Evolutionary conservation across 1,140 invertebrate species (phyloP).

Genomic region (Protaetia brevitarsis): DNA sequence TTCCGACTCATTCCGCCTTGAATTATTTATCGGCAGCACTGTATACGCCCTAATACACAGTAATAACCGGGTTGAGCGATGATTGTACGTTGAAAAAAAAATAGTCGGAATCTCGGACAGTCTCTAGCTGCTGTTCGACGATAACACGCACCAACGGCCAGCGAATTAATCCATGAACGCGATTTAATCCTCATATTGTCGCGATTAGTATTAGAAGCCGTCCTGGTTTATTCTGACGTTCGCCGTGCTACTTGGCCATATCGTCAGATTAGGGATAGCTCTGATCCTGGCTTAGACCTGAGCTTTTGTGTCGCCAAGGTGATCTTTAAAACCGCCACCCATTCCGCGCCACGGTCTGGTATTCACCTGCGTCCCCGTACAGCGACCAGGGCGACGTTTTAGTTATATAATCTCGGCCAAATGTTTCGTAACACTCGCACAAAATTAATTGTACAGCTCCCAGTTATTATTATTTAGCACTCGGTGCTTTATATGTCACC

Average conservation of each 20-base stretch:
- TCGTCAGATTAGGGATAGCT: conserved; percentile 42
- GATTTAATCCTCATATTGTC: conserved; percentile 43
- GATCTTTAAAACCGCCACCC: conserved; percentile 28
- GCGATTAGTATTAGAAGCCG: conserved; percentile 40
- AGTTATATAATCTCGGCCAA: no score
- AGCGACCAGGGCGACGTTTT: no score
- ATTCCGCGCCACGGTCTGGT: no score
- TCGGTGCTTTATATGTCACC: no score
- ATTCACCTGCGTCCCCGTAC: no score
- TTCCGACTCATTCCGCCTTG: no score
- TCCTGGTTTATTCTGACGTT: conserved; percentile 42
- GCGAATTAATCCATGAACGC: conserved; percentile 41
- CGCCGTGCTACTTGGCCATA: conserved; percentile 42
- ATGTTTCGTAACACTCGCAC: no score
- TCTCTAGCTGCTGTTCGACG: conserved; percentile 35
- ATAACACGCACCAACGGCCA: conserved; percentile 45
- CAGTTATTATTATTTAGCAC: no score
- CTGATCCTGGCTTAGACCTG: conserved; percentile 39
- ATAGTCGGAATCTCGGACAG: neutral
- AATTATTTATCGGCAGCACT: no score
- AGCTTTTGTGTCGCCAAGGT: conserved; percentile 39
- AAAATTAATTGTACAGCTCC: no score
- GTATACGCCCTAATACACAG: no score
- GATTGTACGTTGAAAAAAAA: neutral
- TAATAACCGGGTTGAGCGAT: no score